phyloP scores from a whole-genome alignment of 2,113 vertebrate species.

The Brienomyrus brachyistius region DNA sequence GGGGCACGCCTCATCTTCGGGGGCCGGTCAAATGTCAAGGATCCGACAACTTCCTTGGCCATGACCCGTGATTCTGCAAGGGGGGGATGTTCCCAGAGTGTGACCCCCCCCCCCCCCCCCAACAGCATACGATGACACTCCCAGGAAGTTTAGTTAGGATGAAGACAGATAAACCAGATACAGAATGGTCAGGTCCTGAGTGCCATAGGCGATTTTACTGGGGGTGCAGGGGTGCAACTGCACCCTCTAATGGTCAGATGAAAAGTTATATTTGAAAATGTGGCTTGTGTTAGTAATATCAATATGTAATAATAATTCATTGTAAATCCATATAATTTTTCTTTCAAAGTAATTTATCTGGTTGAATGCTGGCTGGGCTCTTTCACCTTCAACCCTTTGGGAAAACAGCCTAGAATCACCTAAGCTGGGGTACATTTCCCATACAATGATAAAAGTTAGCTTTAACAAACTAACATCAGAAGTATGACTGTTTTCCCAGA shows the following conservation, averaged over 20 bases:
- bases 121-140: neutral
- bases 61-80: no score
- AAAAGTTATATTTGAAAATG: neutral
- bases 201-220: neutral
- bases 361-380: neutral
- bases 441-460: no score
- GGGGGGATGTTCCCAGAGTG: neutral
- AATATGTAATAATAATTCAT: neutral
- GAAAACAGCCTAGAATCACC: neutral
- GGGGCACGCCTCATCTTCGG: neutral
- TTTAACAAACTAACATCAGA: no score
- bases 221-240: neutral
- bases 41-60: neutral
- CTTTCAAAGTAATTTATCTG: neutral
- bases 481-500: no score
- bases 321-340: neutral
- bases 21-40: neutral
- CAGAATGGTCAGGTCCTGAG: neutral
- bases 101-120: neutral
- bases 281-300: neutral
- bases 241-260: neutral
- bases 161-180: neutral
- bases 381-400: neutral
- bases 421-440: neutral
- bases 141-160: neutral